A percentile compares a stretch with the other conserved stretches of the same genome.
These are phyloP conservation scores for Drosophila virilis DNA, from an alignment of 1,140 invertebrate genomes.

Conservation along the genomic window DNA sequence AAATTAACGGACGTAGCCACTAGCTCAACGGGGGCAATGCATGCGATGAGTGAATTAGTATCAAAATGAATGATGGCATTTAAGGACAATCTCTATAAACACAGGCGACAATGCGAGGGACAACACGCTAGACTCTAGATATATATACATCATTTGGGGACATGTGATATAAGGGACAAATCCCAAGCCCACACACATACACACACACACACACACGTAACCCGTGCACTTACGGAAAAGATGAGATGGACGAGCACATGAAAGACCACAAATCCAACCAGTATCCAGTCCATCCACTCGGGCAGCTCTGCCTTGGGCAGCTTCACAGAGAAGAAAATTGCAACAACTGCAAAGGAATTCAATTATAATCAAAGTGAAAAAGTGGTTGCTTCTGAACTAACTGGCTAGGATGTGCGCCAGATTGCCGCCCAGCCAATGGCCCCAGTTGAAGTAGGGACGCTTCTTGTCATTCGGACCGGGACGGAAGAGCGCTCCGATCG, in stretches of 20 bases:
- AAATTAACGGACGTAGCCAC: slow-evolving; percentile 61
- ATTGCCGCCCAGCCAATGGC: slow-evolving; percentile 96
- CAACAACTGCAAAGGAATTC: slow-evolving; percentile 89
- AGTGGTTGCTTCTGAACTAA: slow-evolving; percentile 85
- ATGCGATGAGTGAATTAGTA: slow-evolving; percentile 70
- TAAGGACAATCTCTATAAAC: slow-evolving; percentile 64
- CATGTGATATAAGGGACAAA: slow-evolving; percentile 43
- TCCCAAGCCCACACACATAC: neutral
- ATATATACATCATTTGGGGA: slow-evolving; percentile 39
- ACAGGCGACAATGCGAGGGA: slow-evolving; percentile 66
- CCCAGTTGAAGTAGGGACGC: slow-evolving; percentile 96
- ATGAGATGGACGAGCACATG: slow-evolving; percentile 95
- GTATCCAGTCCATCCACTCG: slow-evolving; percentile 93
- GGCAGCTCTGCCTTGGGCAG: slow-evolving; percentile 94
- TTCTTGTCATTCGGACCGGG: slow-evolving; percentile 92
- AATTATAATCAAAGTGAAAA: neutral
- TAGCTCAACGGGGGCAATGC: slow-evolving; percentile 22
- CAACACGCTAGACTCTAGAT: slow-evolving; percentile 14
- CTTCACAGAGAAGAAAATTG: slow-evolving; percentile 95
- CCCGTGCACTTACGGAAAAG: slow-evolving; percentile 89
- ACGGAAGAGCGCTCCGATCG: slow-evolving; percentile 90
- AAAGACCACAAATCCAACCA: slow-evolving; percentile 94
- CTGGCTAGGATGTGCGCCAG: slow-evolving; percentile 95
- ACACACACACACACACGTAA: neutral
- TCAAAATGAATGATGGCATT: slow-evolving; percentile 59